Evolutionary conservation across 2,113 vertebrate genomes (phyloP).

Genomic region (Burhinus bistriatus): DNA sequence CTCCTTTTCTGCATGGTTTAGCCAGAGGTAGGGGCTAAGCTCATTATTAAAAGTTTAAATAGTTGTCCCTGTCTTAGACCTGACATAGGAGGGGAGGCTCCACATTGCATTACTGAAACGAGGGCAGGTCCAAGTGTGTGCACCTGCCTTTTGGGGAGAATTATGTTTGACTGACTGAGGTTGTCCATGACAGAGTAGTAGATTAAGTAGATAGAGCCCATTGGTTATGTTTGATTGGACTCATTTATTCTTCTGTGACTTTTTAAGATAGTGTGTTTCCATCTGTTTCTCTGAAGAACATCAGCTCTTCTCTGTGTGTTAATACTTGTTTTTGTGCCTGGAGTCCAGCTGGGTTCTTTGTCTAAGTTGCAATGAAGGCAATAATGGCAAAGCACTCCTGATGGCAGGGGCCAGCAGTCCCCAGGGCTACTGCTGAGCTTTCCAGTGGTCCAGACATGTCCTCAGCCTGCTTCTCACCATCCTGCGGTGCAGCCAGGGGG

Average conservation of each 20-base stretch:
- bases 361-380: not conserved
- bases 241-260: not conserved
- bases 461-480: not conserved
- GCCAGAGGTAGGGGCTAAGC: not conserved
- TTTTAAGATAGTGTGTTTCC: not conserved
- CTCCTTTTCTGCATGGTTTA: not conserved
- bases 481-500: not conserved
- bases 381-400: rapidly evolving
- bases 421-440: not conserved
- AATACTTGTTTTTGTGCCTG: not conserved
- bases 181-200: not conserved
- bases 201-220: not conserved
- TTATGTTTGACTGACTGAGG: not conserved
- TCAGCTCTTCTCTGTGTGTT: not conserved
- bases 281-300: not conserved
- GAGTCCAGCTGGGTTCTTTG: not conserved
- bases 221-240: not conserved
- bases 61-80: not conserved
- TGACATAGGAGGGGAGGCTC: not conserved
- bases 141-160: not conserved
- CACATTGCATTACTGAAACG: not conserved
- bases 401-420: rapidly evolving
- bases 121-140: not conserved
- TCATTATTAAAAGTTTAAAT: not conserved
- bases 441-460: not conserved